Percentiles rank a stretch among this genome's conserved stretches.
Evolutionary conservation across 2,113 vertebrate species (phyloP).

Genomic region (Neopipo cinnamomea): DNA sequence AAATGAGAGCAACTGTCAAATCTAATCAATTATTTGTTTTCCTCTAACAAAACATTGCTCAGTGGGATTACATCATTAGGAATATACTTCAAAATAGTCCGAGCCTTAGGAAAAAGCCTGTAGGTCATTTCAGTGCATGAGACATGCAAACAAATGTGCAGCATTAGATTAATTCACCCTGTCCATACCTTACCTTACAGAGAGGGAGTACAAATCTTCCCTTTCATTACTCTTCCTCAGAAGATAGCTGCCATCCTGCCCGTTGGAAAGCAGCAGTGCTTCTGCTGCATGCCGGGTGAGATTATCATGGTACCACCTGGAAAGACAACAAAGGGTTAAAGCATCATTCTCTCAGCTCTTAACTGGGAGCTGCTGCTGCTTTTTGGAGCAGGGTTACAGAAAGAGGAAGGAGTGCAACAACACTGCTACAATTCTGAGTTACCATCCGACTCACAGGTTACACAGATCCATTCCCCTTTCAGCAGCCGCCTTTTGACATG

Average conservation of each 20-base stretch:
- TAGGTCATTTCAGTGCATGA: neutral
- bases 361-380: neutral
- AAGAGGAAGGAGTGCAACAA: neutral
- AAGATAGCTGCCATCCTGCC: constrained; percentile 90
- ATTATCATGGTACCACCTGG: constrained; percentile 90
- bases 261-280: constrained; percentile 91
- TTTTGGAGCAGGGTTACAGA: neutral
- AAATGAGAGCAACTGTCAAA: neutral
- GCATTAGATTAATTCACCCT: neutral
- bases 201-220: constrained; percentile 81
- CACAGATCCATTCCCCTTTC: neutral
- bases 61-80: neutral
- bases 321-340: constrained; percentile 5
- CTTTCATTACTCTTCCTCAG: constrained; percentile 88
- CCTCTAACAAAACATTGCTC: neutral
- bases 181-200: constrained; percentile 82
- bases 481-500: rapidly evolving
- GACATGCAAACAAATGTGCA: neutral
- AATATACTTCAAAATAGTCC: neutral
- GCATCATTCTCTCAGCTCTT: neutral
- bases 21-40: neutral
- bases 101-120: neutral
- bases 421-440: neutral
- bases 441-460: neutral
- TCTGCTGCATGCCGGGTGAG: constrained; percentile 90